Evolutionary conservation across 2,113 vertebrate species (phyloP).

Genomic region (Sterna hirundo): DNA sequence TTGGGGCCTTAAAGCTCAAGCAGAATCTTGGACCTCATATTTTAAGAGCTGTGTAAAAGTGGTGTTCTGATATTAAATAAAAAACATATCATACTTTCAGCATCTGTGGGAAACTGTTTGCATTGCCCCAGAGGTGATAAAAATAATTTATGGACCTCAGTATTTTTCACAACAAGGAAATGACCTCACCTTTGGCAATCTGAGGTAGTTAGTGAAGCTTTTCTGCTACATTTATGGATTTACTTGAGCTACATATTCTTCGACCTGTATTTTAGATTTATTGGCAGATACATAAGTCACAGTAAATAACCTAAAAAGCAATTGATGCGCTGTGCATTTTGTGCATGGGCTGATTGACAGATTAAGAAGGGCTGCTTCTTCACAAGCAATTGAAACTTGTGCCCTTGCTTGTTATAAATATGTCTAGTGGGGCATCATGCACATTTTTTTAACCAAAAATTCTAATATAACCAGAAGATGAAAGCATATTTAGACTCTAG

Average conservation of each 20-base stretch:
- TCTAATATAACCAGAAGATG: not conserved
- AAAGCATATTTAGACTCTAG: not conserved
- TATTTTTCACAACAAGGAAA: slow-evolving; percentile 77
- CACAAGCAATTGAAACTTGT: slow-evolving; percentile 53
- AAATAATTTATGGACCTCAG: slow-evolving; percentile 77
- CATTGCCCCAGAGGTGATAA: slow-evolving; percentile 75
- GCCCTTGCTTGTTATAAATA: slow-evolving; percentile 61
- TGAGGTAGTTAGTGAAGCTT: slow-evolving; percentile 72
- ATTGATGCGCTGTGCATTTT: slow-evolving; percentile 69
- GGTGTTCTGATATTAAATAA: slow-evolving; percentile 65
- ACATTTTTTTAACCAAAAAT: slow-evolving; percentile 61
- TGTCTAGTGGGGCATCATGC: slow-evolving; percentile 25
- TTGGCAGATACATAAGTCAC: slow-evolving; percentile 79
- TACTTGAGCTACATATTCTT: slow-evolving; percentile 76
- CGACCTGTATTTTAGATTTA: slow-evolving; percentile 80
- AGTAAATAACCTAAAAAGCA: slow-evolving; percentile 78
- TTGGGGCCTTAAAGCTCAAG: slow-evolving; percentile 28
- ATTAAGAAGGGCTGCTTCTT: slow-evolving; percentile 42
- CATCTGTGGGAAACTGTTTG: slow-evolving; percentile 76
- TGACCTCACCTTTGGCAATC: slow-evolving; percentile 77
- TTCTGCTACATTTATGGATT: slow-evolving; percentile 78
- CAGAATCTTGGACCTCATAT: slow-evolving; percentile 35
- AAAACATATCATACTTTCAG: slow-evolving; percentile 63
- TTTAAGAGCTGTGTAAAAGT: slow-evolving; percentile 59
- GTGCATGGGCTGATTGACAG: slow-evolving; percentile 68